Evolutionary conservation across 2,113 vertebrate genomes (phyloP).

Genomic region (Brachyhypopomus gauderio): DNA sequence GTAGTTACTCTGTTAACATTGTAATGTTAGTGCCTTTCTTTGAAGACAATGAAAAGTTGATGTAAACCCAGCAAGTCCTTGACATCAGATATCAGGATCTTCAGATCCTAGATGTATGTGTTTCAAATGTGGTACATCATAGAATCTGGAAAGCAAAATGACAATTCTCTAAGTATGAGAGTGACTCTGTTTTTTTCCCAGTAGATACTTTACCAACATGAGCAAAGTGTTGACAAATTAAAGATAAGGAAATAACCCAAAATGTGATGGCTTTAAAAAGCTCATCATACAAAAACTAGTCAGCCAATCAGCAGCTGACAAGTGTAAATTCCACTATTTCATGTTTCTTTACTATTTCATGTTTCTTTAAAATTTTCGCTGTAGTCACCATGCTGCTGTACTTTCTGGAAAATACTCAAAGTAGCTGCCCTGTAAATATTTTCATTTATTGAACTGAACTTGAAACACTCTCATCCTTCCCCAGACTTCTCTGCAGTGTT

Average conservation of each 20-base stretch:
- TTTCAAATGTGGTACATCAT: constrained; percentile 26
- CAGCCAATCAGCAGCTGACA: constrained; percentile 54
- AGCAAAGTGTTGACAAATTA: neutral
- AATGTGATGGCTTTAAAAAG: constrained; percentile 36
- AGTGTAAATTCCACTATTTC: constrained; percentile 62
- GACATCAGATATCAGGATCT: constrained; percentile 34
- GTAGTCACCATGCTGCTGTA: constrained; percentile 66
- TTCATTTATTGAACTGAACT: neutral
- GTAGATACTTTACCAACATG: neutral
- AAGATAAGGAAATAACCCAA: constrained; percentile 42
- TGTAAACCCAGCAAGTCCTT: constrained; percentile 33
- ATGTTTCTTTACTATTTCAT: constrained; percentile 35
- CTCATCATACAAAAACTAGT: constrained; percentile 71
- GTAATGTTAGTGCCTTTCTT: constrained; percentile 66
- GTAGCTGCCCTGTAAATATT: constrained; percentile 58
- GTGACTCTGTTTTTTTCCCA: constrained; percentile 12
- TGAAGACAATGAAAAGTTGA: constrained; percentile 67
- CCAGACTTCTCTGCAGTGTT: neutral
- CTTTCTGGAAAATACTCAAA: constrained; percentile 55
- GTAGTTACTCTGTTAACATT: constrained; percentile 61
- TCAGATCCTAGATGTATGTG: constrained; percentile 40
- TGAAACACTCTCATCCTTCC: neutral
- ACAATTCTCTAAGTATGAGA: constrained; percentile 7
- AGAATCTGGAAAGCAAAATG: constrained; percentile 11
- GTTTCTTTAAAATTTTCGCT: constrained; percentile 31